Base-by-base conservation (phyloP, 2,888 invertebrate genomes). In the Idaea biselata region DNA sequence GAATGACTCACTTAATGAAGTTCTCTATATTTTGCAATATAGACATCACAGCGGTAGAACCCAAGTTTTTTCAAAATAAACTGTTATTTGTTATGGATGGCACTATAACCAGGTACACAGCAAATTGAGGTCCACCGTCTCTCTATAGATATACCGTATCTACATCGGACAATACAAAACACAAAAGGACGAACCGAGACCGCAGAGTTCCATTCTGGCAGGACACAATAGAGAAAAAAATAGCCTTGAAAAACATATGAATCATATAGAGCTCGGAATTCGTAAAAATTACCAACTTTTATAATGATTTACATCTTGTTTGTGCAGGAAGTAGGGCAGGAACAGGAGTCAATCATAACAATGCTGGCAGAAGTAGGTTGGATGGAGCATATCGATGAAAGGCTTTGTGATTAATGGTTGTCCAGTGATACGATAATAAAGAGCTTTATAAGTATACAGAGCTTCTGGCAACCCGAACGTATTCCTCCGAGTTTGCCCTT, bases 391-490 rank as follows among this genome's bases (percentile, higher is more conserved):
- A 77, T 80, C 77, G 78, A 81, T 78, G 77, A 76, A 80, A 76
- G 74, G 73, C 72, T 71, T 62, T 75, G 73, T 86, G 87, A 89
- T 89, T 87, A 86, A 88, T 86, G 82, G 72, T 68, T 68, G 77
- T 75, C 77, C 75, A 73, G 80, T 83, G 84, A 86, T 86, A 80
- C 80, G 76, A 75, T 84, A 83, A 84, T 88, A 84, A 84, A 86
- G 82, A 80, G 77, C 77, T 73, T 67, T 74, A 25, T 25, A 25
- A 17, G 72, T 78, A 80, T 44, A 79, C 77, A 80, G 76, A 75
- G 78, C 76, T 75, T 75, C 77, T 73, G 73, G 72, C 71, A 73
- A 67, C 63, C n/a, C 73, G 70, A 75, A 76, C 73, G 74, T 77
- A 76, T 66, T 68, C 69, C 70, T 68, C 67, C 68, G 63, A 68